Percentiles rank a stretch among this genome's conserved stretches.
Evolutionary conservation across 2,797 vertebrate species (phyloP).

Genomic region (Morus bassanus): DNA sequence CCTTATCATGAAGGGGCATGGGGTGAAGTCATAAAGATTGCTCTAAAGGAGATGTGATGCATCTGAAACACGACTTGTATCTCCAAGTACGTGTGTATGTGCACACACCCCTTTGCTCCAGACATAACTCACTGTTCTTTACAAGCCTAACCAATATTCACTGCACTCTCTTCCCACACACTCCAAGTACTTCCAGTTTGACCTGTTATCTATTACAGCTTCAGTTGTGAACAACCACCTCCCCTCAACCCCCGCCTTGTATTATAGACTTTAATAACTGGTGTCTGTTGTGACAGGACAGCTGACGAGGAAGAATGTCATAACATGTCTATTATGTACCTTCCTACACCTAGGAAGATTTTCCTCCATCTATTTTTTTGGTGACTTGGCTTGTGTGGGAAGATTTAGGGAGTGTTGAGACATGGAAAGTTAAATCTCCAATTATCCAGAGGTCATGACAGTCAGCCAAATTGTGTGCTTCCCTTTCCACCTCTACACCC

Average conservation of each 20-base stretch:
- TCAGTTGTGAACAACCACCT: neutral
- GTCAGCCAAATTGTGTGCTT: constrained; percentile 46
- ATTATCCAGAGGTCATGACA: constrained; percentile 57
- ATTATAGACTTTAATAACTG: neutral
- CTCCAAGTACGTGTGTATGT: neutral
- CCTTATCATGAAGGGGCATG: neutral
- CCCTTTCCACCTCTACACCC: constrained; percentile 56
- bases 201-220: neutral
- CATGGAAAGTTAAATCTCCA: constrained; percentile 59
- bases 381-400: constrained; percentile 26
- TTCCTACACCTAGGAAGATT: constrained; percentile 9
- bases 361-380: constrained; percentile 7
- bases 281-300: neutral
- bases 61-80: neutral
- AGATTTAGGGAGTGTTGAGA: constrained; percentile 54
- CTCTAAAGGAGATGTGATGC: neutral
- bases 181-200: neutral
- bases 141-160: neutral
- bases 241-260: neutral
- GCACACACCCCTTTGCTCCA: neutral
- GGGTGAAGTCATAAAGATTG: neutral
- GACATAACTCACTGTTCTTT: constrained; percentile 17
- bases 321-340: neutral
- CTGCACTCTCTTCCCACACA: neutral
- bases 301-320: neutral